Evolutionary conservation across 2,888 invertebrate genomes (phyloP).

Genomic region (Lamellibrachia columna): DNA sequence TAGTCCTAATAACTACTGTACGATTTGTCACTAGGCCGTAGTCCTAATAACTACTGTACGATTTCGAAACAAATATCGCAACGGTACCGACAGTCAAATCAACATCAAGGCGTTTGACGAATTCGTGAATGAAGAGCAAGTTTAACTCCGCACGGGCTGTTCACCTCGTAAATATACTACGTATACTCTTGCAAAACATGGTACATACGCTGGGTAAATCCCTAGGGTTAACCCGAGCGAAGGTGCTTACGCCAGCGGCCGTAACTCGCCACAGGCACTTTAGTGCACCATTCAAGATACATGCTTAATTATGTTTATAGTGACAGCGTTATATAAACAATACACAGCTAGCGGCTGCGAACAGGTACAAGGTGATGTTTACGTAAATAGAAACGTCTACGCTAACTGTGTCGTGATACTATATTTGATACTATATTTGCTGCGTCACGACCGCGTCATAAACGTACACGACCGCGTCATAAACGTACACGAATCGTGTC

Average conservation of each 20-base stretch:
- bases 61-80: neutral
- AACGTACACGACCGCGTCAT: neutral
- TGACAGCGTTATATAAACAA: neutral
- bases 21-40: neutral
- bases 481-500: neutral
- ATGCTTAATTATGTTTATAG: neutral
- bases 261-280: neutral
- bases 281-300: neutral
- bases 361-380: neutral
- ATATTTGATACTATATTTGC: neutral
- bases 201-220: neutral
- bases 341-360: neutral
- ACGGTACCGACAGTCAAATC: neutral
- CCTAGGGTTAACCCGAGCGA: neutral
- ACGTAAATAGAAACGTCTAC: neutral
- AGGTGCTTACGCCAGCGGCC: neutral
- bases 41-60: neutral
- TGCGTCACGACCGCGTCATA: neutral
- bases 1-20: neutral
- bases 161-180: neutral
- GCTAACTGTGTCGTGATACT: neutral
- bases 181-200: neutral
- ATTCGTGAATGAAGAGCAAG: neutral
- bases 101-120: no score
- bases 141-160: neutral